Percentiles rank a stretch among this genome's conserved stretches.
Conservation (phyloP, 2,888 invertebrate genomes). For the Teinopalpus imperialis region DNA sequence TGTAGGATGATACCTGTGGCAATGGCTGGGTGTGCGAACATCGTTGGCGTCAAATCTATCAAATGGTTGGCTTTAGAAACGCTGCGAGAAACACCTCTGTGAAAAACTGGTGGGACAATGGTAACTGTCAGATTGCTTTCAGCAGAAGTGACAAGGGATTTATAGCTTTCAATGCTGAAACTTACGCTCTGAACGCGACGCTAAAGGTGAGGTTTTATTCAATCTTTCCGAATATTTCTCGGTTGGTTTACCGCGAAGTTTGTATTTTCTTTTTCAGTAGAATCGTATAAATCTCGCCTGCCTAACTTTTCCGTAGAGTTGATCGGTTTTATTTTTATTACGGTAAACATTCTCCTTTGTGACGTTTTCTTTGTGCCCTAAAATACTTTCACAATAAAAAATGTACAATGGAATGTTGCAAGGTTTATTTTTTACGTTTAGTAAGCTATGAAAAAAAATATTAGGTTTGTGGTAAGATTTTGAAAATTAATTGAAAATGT, state of each 20-base stretch:
- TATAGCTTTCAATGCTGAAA: slow-evolving; percentile 87
- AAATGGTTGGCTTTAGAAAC: slow-evolving; percentile 89
- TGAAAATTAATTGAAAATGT: no score
- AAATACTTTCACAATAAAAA: no score
- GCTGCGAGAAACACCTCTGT: slow-evolving; percentile 74
- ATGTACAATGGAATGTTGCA: no score
- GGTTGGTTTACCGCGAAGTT: not conserved
- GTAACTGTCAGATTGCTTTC: slow-evolving; percentile 90
- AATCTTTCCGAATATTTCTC: slow-evolving; percentile 4
- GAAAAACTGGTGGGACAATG: slow-evolving; percentile 90
- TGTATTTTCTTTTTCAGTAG: not conserved
- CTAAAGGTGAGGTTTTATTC: slow-evolving; percentile 68
- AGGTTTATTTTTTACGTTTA: no score
- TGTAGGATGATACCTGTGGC: slow-evolving; percentile 83
- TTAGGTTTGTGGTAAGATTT: no score
- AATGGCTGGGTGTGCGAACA: slow-evolving; percentile 92
- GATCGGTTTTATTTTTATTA: slow-evolving; percentile 5
- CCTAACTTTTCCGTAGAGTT: not conserved
- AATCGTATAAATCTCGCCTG: slow-evolving; percentile 2
- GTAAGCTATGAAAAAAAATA: no score
- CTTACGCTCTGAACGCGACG: slow-evolving; percentile 73
- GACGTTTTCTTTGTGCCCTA: not conserved
- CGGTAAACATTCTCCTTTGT: slow-evolving; percentile 4
- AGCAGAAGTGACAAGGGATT: slow-evolving; percentile 88
- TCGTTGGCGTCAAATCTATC: slow-evolving; percentile 89